phyloP scores from a whole-genome alignment of 2,888 invertebrate genomes.

The Holacanthella duospinosa region DNA sequence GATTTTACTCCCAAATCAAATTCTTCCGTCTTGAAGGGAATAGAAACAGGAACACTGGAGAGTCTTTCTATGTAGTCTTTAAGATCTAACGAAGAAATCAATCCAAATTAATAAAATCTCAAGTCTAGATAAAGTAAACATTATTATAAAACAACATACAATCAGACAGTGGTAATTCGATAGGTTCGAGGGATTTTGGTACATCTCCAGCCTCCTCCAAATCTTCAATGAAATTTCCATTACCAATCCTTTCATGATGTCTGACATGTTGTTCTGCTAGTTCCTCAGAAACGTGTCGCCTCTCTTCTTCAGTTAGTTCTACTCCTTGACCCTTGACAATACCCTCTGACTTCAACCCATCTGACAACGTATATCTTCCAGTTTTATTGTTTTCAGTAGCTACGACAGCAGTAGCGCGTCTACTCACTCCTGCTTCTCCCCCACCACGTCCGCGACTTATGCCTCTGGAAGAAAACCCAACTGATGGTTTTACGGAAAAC shows the following conservation, averaged over 20 bases:
- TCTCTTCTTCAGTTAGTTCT: too few relatives aligned
- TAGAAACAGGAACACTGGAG: too few relatives aligned
- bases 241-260: too few relatives aligned
- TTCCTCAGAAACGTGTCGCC: too few relatives aligned
- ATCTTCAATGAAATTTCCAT: slow-evolving; percentile 9
- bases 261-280: too few relatives aligned
- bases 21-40: neutral
- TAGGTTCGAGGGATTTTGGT: slow-evolving; percentile 17
- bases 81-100: neutral
- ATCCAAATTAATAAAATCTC: neutral
- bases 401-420: slow-evolving; percentile 11
- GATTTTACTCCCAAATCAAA: neutral
- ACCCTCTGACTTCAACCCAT: too few relatives aligned
- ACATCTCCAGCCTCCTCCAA: slow-evolving; percentile 4
- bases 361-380: too few relatives aligned
- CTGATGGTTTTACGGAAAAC: slow-evolving; percentile 14
- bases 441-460: neutral
- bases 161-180: slow-evolving; percentile 22
- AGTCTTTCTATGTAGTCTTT: neutral
- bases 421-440: slow-evolving; percentile 1
- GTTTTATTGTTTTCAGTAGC: too few relatives aligned
- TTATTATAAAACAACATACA: slow-evolving; percentile 16
- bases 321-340: too few relatives aligned
- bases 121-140: too few relatives aligned
- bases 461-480: neutral